These are phyloP conservation scores for Naso thynnoides DNA, from an alignment of 2,797 vertebrate species.

Conservation along the genomic window DNA sequence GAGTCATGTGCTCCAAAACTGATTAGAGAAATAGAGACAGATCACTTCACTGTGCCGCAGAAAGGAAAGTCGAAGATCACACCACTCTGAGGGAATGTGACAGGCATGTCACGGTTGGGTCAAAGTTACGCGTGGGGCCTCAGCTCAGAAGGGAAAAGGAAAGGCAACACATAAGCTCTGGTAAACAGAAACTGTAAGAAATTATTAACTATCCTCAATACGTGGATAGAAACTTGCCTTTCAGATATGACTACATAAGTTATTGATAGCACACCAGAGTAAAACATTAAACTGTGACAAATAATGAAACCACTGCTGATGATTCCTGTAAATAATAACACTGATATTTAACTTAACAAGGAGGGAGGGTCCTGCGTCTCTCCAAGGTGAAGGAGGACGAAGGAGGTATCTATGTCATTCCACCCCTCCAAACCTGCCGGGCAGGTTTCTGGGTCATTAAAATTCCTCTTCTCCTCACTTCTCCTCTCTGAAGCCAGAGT, in stretches of 20 bases:
- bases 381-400: conserved; percentile 32
- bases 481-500: conserved; percentile 60
- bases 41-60: conserved; percentile 25
- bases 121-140: conserved; percentile 43
- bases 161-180: conserved; percentile 9
- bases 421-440: conserved; percentile 79
- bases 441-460: conserved; percentile 82
- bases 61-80: conserved; percentile 68
- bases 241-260: background rate
- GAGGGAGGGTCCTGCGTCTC: conserved; percentile 1
- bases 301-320: background rate
- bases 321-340: conserved; percentile 21
- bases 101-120: conserved; percentile 20
- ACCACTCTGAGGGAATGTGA: conserved; percentile 13
- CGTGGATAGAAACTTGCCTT: conserved; percentile 30
- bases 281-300: background rate
- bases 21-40: conserved; percentile 12
- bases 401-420: conserved; percentile 81
- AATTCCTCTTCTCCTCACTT: conserved; percentile 76
- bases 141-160: conserved; percentile 52
- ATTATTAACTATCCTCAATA: conserved; percentile 39
- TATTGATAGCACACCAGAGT: background rate
- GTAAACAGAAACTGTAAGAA: conserved; percentile 65
- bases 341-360: conserved; percentile 13
- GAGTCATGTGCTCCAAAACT: conserved; percentile 32